Evolutionary conservation across 2,888 invertebrate species (phyloP).

Genomic region (Xylota sylvarum): DNA sequence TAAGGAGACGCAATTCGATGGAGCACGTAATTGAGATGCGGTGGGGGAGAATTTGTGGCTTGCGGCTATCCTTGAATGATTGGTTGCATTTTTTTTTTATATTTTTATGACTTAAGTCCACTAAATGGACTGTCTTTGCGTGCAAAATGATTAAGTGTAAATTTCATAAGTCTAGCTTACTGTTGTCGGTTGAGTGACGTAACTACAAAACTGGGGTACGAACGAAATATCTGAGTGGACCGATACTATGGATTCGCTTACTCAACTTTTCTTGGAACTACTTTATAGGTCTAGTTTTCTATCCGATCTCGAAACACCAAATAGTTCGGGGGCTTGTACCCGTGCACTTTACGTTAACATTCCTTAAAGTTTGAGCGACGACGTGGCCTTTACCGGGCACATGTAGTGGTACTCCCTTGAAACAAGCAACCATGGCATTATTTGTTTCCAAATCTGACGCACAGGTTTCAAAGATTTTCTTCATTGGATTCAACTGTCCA

Average conservation of each 20-base stretch:
- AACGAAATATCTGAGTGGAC: too few species aligned
- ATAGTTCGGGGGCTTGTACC: too few species aligned
- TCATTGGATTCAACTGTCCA: slow-evolving; percentile 93
- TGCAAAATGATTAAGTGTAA: too few species aligned
- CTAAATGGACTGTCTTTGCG: too few species aligned
- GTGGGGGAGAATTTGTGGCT: slow-evolving; percentile 3
- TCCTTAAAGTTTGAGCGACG: slow-evolving; percentile 88
- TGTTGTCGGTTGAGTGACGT: too few species aligned
- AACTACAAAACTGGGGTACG: too few species aligned
- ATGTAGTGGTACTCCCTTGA: slow-evolving; percentile 89
- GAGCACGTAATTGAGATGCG: slow-evolving; percentile 61
- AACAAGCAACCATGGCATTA: slow-evolving; percentile 90
- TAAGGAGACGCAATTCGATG: slow-evolving; percentile 26
- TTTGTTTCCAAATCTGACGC: slow-evolving; percentile 93
- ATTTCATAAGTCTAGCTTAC: too few species aligned
- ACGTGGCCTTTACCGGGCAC: slow-evolving; percentile 92
- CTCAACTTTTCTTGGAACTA: too few species aligned
- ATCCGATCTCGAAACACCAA: too few species aligned
- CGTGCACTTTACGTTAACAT: slow-evolving; percentile 91
- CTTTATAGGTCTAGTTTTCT: too few species aligned
- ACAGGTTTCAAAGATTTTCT: slow-evolving; percentile 95
- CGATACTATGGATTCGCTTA: too few species aligned
- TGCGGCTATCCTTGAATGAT: slow-evolving; percentile 28
- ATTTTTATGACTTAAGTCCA: too few species aligned
- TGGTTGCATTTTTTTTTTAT: not conserved